Base-by-base conservation (phyloP, 2,888 invertebrate genomes). In the Rhagium mordax region DNA sequence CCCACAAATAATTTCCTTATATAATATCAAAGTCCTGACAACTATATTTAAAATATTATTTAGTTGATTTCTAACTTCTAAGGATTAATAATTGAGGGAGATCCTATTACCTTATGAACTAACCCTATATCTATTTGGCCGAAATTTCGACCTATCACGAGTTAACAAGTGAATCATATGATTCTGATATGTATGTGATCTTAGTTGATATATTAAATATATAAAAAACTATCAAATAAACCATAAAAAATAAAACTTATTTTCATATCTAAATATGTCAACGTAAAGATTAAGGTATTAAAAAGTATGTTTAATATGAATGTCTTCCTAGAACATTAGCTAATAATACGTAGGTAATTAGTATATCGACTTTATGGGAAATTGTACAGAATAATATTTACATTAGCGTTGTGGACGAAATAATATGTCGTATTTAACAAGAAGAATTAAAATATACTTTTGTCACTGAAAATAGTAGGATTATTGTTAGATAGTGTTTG, bases 171-270 rank as follows among this genome's bases (percentile, higher is more conserved):
- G 88, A 87, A 85, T 86, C 87, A 81, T 79, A 79, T 71, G 87
- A 87, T 86, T 87, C 88, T 88, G 88, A 88, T 88, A 88, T 88
- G 88, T 88, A 86, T 87, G 86, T 84, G 87, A 87, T 87, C 87
- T 88, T 84, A 88, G 88, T 88, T 88, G 88, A 87, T 87, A 87
- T 87, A 84, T 83, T 79, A 80, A 81, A 76, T 74, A 72, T 78
- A 70, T 76, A 67, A 68, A 74, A 77, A 78, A 65, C 24, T 41
- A 21, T 15, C 47, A 65, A 48, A 65, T 18, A 68, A 71, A 65
- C 20, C 13, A 51, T 33, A 72, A 72, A 53, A 41, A 70, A 33
- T 33, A 67, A 61, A 27, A 41, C 29, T 13, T 70, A 51, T 53
- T 3, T 69, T 59, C 51, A 47, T 29, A 24, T 62, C 47, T 47